Conservation (phyloP, 2,888 invertebrate genomes). For the Torymus auratus region DNA sequence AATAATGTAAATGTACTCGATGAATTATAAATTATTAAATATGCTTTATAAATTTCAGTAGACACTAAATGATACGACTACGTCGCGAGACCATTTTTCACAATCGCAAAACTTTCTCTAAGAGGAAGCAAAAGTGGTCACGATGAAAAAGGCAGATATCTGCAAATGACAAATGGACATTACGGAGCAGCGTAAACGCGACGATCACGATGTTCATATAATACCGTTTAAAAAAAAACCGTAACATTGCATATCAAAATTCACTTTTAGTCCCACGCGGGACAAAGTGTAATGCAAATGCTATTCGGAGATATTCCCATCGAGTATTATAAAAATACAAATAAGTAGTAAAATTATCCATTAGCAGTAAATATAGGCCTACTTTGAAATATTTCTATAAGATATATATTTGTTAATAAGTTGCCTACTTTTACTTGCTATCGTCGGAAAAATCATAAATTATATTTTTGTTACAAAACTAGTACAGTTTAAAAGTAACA, state of each 20-base stretch:
- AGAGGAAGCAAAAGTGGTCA: constrained; percentile 55
- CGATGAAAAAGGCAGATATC: constrained; percentile 53
- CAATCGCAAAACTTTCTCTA: constrained; percentile 54
- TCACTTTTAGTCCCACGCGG: constrained; percentile 24
- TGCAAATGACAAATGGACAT: constrained; percentile 57
- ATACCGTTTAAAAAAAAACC: constrained; percentile 8
- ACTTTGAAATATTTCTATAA: too few relatives aligned
- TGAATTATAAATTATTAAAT: constrained; percentile 40
- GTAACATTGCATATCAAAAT: constrained; percentile 30
- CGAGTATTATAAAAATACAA: too few relatives aligned
- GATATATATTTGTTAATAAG: too few relatives aligned
- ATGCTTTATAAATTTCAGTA: constrained; percentile 38
- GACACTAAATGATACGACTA: constrained; percentile 27
- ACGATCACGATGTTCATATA: constrained; percentile 45
- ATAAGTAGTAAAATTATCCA: too few relatives aligned
- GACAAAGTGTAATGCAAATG: neutral
- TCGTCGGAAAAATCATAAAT: too few relatives aligned
- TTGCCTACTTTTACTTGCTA: too few relatives aligned
- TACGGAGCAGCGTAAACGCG: constrained; percentile 29
- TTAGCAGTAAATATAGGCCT: too few relatives aligned
- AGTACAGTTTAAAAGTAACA: too few relatives aligned
- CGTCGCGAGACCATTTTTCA: constrained; percentile 50
- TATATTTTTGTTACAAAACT: too few relatives aligned
- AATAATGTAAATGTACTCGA: constrained; percentile 2
- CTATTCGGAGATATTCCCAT: neutral